Evolutionary conservation across 2,113 vertebrate species (phyloP).

Genomic region (Podarcis raffonei): DNA sequence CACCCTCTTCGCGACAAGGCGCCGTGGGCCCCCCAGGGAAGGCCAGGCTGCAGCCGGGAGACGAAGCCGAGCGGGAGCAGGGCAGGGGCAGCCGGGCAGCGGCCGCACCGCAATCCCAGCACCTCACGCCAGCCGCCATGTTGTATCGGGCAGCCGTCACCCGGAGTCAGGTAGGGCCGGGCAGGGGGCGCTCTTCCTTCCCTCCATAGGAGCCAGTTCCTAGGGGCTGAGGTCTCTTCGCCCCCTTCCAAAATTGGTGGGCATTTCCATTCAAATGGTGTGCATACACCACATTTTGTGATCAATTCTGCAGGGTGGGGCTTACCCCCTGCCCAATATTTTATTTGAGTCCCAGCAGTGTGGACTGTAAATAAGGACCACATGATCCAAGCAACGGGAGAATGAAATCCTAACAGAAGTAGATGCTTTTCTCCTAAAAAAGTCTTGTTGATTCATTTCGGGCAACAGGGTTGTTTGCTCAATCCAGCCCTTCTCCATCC

Average conservation of each 20-base stretch:
- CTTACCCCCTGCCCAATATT: no score
- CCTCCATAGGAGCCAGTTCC: neutral
- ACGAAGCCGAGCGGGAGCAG: slow-evolving; percentile 77
- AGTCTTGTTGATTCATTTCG: no score
- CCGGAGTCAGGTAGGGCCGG: slow-evolving; percentile 85
- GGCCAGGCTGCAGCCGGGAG: slow-evolving; percentile 70
- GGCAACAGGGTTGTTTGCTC: no score
- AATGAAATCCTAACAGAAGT: no score
- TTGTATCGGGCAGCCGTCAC: slow-evolving; percentile 93
- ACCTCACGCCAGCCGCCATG: slow-evolving; percentile 88
- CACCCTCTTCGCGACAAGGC: slow-evolving; percentile 74
- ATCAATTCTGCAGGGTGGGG: no score
- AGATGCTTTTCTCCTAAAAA: neutral
- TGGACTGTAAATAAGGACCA: no score
- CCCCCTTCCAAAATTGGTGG: no score
- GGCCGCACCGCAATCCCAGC: slow-evolving; percentile 62
- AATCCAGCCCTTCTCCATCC: neutral
- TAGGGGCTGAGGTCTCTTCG: no score
- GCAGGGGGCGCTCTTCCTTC: neutral
- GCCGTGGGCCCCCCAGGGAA: slow-evolving; percentile 67
- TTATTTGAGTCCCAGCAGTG: no score
- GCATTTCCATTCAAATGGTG: no score
- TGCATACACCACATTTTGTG: no score
- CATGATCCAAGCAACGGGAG: no score
- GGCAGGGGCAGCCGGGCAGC: slow-evolving; percentile 63